Conservation (phyloP, 2,113 vertebrate genomes). For the Neoarius graeffei region DNA sequence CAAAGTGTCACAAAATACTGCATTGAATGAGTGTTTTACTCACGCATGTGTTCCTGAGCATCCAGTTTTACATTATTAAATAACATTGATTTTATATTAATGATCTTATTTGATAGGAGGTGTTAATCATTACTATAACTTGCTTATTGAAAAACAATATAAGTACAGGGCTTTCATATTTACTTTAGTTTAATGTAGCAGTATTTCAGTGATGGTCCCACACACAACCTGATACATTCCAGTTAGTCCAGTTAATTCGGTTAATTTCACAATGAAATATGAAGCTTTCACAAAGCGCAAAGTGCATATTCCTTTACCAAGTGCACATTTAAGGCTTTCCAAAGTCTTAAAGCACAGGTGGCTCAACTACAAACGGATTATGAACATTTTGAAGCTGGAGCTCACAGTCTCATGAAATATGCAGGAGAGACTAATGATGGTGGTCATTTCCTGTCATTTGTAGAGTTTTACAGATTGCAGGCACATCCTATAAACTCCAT, state of each 20-base stretch:
- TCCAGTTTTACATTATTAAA: neutral
- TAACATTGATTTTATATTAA: neutral
- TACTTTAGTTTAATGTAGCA: neutral
- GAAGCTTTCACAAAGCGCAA: constrained; percentile 8
- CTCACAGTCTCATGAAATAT: constrained; percentile 52
- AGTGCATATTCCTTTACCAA: constrained; percentile 16
- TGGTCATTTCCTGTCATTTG: constrained; percentile 48
- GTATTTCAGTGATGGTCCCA: neutral
- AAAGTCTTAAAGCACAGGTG: neutral
- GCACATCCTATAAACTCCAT: constrained; percentile 42
- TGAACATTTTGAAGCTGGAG: constrained; percentile 7
- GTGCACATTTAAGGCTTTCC: constrained; percentile 1
- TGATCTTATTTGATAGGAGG: neutral
- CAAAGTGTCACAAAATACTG: neutral
- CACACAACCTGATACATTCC: constrained; percentile 18
- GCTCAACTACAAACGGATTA: constrained; percentile 8
- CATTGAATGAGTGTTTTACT: neutral
- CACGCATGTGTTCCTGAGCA: neutral
- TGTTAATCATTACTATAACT: neutral
- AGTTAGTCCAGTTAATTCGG: constrained; percentile 6
- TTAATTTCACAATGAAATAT: constrained; percentile 11
- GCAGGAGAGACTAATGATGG: constrained; percentile 44
- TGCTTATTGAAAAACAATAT: neutral
- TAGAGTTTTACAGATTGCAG: constrained; percentile 39
- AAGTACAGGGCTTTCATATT: neutral